phyloP scores from a whole-genome alignment of 2,113 vertebrate genomes.

The Mellivora capensis region DNA sequence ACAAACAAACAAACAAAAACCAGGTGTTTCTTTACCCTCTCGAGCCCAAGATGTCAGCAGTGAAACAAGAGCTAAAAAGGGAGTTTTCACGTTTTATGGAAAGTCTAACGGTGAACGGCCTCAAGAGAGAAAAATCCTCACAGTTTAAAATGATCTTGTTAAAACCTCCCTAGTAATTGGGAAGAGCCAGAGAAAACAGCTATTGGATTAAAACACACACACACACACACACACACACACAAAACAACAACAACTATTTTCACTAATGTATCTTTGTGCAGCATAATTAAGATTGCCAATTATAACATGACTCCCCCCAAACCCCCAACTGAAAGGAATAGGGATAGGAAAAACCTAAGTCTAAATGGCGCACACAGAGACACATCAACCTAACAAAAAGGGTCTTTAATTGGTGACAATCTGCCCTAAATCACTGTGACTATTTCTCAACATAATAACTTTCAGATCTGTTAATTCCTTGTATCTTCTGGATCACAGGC shows the following conservation, averaged over 20 bases:
- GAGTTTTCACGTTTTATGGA: slow-evolving; percentile 22
- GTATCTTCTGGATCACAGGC: slow-evolving; percentile 4
- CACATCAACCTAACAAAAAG: background rate
- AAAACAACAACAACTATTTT: background rate
- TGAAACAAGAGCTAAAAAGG: background rate
- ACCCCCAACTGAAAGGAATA: slow-evolving; percentile 41
- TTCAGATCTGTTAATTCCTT: slow-evolving; percentile 31
- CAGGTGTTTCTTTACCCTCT: background rate
- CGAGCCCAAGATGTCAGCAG: background rate
- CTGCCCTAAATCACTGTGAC: slow-evolving; percentile 39
- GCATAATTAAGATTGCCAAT: slow-evolving; percentile 48
- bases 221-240: background rate
- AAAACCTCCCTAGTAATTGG: slow-evolving; percentile 42
- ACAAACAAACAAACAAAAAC: background rate
- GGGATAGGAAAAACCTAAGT: background rate
- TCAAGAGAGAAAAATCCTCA: slow-evolving; percentile 44
- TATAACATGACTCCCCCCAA: background rate
- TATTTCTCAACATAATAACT: background rate
- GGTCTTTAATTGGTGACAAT: slow-evolving; percentile 58
- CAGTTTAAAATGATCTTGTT: slow-evolving; percentile 55
- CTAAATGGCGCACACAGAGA: background rate
- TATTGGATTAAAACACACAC: background rate
- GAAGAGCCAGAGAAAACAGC: slow-evolving; percentile 22
- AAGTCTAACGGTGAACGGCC: background rate
- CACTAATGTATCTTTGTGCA: slow-evolving; percentile 10